Percentiles rank a stretch among this genome's conserved stretches.
Conservation (phyloP, 2,113 vertebrate genomes). For the Platichthys flesus region DNA sequence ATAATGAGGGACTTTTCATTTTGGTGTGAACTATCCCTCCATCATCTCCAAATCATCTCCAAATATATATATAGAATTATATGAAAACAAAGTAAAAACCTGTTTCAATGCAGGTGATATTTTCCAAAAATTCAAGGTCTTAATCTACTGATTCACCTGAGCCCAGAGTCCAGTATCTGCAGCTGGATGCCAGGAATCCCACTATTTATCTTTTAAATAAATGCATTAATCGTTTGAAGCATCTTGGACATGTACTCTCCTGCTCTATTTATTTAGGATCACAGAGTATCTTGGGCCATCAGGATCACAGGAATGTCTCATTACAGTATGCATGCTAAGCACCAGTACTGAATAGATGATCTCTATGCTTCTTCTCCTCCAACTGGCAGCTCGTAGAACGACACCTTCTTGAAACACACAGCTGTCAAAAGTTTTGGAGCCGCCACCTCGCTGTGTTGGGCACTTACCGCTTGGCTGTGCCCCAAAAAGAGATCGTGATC, state of each 20-base stretch:
- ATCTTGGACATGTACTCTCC: neutral
- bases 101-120: neutral
- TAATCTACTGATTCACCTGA: neutral
- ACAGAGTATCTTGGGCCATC: neutral
- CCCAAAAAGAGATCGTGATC: neutral
- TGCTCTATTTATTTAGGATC: conserved; percentile 5
- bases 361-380: conserved; percentile 69
- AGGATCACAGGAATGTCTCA: conserved; percentile 20
- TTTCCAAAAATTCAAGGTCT: neutral
- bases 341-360: conserved; percentile 19
- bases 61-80: neutral
- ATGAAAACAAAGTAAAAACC: neutral
- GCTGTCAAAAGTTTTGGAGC: conserved; percentile 55
- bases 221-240: neutral
- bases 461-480: neutral
- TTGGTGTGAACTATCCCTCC: too few species aligned
- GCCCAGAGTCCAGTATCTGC: neutral
- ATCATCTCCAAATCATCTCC: too few species aligned
- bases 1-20: too few species aligned
- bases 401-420: conserved; percentile 42
- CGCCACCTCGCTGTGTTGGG: neutral
- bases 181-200: neutral
- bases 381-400: conserved; percentile 60
- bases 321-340: conserved; percentile 22
- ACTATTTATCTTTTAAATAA: neutral